Percentiles rank a stretch among this genome's conserved stretches.
Evolutionary conservation across 2,888 invertebrate genomes (phyloP).

Genomic region (Drosophila parthenogenetica): DNA sequence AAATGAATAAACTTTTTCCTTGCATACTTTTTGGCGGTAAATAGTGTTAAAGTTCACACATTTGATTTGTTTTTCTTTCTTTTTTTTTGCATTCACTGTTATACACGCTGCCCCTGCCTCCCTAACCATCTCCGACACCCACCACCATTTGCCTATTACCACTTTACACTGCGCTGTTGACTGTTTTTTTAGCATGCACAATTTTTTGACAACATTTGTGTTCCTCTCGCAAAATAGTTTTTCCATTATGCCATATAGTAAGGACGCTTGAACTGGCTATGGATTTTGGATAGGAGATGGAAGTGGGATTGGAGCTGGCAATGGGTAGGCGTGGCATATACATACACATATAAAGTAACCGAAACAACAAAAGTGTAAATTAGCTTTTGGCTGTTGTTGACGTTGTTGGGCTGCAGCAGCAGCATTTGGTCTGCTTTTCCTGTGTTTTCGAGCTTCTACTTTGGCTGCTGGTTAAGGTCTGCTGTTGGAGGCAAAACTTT

Average conservation of each 20-base stretch:
- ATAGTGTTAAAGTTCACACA: constrained; percentile 81
- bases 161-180: constrained; percentile 51
- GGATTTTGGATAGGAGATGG: background rate
- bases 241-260: constrained; percentile 72
- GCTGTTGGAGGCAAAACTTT: constrained; percentile 66
- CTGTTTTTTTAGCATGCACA: constrained; percentile 76
- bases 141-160: constrained; percentile 6
- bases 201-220: constrained; percentile 80
- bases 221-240: constrained; percentile 71
- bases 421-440: constrained; percentile 10
- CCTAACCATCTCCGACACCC: background rate
- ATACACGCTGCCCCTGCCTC: constrained; percentile 21
- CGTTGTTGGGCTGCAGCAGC: constrained; percentile 56
- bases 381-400: constrained; percentile 81
- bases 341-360: constrained; percentile 73
- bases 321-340: constrained; percentile 26
- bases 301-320: background rate
- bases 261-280: constrained; percentile 3
- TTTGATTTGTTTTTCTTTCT: constrained; percentile 64
- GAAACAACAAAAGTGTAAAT: constrained; percentile 81
- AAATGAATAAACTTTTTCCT: constrained; percentile 79
- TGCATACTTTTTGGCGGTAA: constrained; percentile 79
- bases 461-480: constrained; percentile 21
- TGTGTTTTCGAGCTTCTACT: constrained; percentile 13
- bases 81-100: constrained; percentile 45